phyloP scores from a whole-genome alignment of 2,113 vertebrate species.

The Pollimyrus isidori region DNA sequence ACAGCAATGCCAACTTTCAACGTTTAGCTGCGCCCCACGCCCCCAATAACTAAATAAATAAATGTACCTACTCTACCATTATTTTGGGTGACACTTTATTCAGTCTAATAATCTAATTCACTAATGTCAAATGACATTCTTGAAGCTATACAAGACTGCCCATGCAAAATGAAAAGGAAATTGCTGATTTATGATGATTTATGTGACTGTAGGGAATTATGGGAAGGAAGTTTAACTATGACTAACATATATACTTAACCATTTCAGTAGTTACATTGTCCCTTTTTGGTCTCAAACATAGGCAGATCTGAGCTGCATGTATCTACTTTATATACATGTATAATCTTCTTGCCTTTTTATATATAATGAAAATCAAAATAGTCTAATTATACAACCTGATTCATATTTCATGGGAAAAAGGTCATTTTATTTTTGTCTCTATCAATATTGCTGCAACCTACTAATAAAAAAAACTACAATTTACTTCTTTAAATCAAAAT shows the following conservation, averaged over 20 bases:
- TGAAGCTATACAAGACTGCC: slow-evolving; percentile 21
- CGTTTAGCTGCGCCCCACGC: neutral
- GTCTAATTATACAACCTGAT: neutral
- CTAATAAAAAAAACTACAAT: no score
- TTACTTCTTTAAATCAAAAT: no score
- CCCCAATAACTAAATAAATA: neutral
- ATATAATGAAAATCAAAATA: neutral
- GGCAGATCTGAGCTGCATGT: neutral
- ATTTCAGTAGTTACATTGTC: neutral
- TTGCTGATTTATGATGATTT: slow-evolving; percentile 21
- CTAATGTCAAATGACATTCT: slow-evolving; percentile 1
- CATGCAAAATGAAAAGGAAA: slow-evolving; percentile 51
- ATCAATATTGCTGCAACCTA: no score
- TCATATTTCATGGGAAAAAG: neutral
- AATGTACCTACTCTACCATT: neutral
- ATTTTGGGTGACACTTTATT: neutral
- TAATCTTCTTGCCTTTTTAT: neutral
- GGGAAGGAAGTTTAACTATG: neutral
- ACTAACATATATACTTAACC: neutral
- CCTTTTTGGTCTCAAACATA: neutral
- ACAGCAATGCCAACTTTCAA: neutral
- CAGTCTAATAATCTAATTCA: neutral
- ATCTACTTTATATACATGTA: neutral
- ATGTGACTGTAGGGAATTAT: neutral
- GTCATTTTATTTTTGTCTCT: neutral